Base-by-base conservation (phyloP, 2,797 vertebrate genomes). In the Urosaurus nigricauda region DNA sequence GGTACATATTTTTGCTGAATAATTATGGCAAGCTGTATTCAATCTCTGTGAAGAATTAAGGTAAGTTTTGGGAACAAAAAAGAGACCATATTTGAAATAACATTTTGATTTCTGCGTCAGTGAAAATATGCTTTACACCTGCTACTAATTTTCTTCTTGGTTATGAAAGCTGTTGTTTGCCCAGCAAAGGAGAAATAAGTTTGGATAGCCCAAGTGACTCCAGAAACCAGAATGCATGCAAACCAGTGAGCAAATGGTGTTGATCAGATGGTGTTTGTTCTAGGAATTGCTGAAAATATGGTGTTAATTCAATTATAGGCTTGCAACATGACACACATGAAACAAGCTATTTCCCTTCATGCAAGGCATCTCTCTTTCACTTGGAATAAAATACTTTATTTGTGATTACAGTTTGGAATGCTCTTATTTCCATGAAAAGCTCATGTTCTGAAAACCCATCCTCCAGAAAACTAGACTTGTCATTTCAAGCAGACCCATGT, bases 61-160 rank as follows among this genome's bases (percentile, higher is more conserved):
- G 40, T 74, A 88, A 73, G 43, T 51, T 84, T 83, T 58, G 37
- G 86, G 71, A 84, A 32, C 85, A 26, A 82, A 82, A 81, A 73
- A 2, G 21, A 8, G 43, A 74, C 56, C 0, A 1, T 26, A 56
- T 88, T 92, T 91, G 63, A 92, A 93, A 85, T n/a, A 74, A 86
- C 43, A 87, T 93, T 89, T 78, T 79, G 88, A 88, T 71, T 90
- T 90, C 84, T 92, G 87, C 53, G 51, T 84, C 85, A 87, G 78
- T 43, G 78, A 51, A 87, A 91, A 68, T 87, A 91, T 0, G 26
- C 77, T 94, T 86, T 91, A 84, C 86, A 87, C 3, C 86, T 86
- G 79, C 58, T 7, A 68, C 37, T 91, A 91, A 88, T 88, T 86
- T 43, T 88, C 73, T 81, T 92, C 85, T 91, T 85, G 56, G 82